These are phyloP conservation scores for Rana temporaria DNA, from an alignment of 2,113 vertebrate genomes.

Conservation along the genomic window DNA sequence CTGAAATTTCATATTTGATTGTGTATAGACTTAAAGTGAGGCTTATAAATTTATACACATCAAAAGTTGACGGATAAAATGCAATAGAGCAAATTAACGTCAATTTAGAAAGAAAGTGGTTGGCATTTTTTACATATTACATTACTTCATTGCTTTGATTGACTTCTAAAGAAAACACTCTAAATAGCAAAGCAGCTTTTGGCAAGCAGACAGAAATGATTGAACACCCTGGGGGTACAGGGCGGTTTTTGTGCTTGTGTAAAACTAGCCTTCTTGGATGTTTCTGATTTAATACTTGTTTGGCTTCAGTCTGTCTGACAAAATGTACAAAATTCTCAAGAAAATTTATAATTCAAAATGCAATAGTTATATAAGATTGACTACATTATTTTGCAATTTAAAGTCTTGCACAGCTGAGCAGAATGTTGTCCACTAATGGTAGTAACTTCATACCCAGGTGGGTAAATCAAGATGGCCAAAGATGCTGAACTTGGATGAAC, in stretches of 20 bases:
- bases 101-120: background rate
- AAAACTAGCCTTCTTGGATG: background rate
- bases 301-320: background rate
- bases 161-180: constrained; percentile 22
- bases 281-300: background rate
- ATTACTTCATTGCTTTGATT: constrained; percentile 22
- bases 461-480: too few species aligned
- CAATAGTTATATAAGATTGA: too few species aligned
- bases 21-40: background rate
- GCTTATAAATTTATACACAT: background rate
- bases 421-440: too few species aligned
- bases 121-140: constrained; percentile 6
- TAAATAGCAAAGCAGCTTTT: constrained; percentile 1
- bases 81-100: background rate
- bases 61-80: background rate
- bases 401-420: too few species aligned
- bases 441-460: too few species aligned
- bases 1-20: constrained; percentile 13
- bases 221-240: background rate
- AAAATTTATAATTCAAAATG: too few species aligned
- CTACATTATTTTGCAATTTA: too few species aligned
- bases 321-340: too few species aligned
- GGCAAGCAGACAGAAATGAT: background rate
- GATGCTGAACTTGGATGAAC: too few species aligned
- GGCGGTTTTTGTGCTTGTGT: background rate